phyloP scores from a whole-genome alignment of 2,113 vertebrate species.

The Antechinus flavipes region DNA sequence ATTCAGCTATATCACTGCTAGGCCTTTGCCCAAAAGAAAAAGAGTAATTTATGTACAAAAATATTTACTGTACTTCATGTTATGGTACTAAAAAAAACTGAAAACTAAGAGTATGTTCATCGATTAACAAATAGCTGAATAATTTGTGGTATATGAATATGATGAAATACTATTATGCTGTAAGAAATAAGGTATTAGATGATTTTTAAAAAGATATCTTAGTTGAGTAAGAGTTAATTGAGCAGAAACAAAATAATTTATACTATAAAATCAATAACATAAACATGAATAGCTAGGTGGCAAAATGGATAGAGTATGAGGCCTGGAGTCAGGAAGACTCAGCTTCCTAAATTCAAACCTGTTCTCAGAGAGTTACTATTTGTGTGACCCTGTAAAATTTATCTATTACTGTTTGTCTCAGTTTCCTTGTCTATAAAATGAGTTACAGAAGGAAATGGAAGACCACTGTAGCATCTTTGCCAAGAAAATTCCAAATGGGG shows the following conservation, averaged over 20 bases:
- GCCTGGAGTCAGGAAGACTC: background rate
- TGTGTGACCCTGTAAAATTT: background rate
- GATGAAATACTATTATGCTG: background rate
- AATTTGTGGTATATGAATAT: background rate
- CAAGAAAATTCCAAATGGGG: background rate
- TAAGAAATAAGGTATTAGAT: background rate
- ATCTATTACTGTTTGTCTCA: background rate
- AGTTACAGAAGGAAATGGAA: background rate
- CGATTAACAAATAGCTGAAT: background rate
- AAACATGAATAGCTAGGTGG: too few relatives aligned
- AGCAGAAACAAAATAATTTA: background rate
- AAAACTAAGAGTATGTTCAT: background rate
- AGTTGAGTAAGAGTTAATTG: background rate
- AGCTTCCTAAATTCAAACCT: background rate
- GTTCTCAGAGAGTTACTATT: background rate
- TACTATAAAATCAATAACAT: background rate
- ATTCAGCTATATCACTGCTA: background rate
- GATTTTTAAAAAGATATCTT: background rate
- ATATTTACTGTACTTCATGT: background rate
- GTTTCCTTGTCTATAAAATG: background rate
- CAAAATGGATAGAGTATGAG: background rate
- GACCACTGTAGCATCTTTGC: background rate
- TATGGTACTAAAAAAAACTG: background rate
- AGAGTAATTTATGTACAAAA: background rate
- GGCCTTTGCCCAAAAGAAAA: background rate